Evolutionary conservation across 2,888 invertebrate genomes (phyloP).

Genomic region (Sphaerophoria taeniata): DNA sequence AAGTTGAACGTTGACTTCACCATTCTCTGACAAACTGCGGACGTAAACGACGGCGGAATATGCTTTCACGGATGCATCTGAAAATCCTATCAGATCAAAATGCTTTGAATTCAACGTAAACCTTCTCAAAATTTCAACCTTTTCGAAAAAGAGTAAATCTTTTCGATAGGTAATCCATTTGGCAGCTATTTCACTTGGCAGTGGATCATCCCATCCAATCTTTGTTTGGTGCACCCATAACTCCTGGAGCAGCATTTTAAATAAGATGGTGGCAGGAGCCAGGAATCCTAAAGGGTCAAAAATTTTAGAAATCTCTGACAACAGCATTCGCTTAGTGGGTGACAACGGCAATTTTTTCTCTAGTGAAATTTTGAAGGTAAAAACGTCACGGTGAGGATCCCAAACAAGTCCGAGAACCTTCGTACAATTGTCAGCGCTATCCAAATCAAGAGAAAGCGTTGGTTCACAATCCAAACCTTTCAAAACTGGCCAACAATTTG

Average conservation of each 20-base stretch:
- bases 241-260: slow-evolving; percentile 51
- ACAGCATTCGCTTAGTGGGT: slow-evolving; percentile 8
- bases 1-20: neutral
- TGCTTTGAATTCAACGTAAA: neutral
- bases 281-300: slow-evolving; percentile 38
- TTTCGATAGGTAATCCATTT: slow-evolving; percentile 30
- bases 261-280: slow-evolving; percentile 46
- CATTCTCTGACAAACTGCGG: slow-evolving; percentile 5
- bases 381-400: slow-evolving; percentile 2
- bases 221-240: slow-evolving; percentile 39
- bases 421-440: neutral
- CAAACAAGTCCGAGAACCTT: slow-evolving; percentile 17
- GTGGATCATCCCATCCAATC: slow-evolving; percentile 42
- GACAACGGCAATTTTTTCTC: neutral
- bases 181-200: slow-evolving; percentile 25
- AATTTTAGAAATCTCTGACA: slow-evolving; percentile 39
- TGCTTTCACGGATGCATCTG: slow-evolving; percentile 37
- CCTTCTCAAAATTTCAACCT: slow-evolving; percentile 14
- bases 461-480: neutral
- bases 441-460: slow-evolving; percentile 24
- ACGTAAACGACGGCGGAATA: slow-evolving; percentile 49
- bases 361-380: slow-evolving; percentile 32
- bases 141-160: slow-evolving; percentile 22
- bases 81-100: slow-evolving; percentile 28
- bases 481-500: slow-evolving; percentile 37